A percentile compares a stretch with the other conserved stretches of the same genome.
These are phyloP conservation scores for Petrocephalus zakoni DNA, from an alignment of 2,113 vertebrate species.

Conservation along the genomic window DNA sequence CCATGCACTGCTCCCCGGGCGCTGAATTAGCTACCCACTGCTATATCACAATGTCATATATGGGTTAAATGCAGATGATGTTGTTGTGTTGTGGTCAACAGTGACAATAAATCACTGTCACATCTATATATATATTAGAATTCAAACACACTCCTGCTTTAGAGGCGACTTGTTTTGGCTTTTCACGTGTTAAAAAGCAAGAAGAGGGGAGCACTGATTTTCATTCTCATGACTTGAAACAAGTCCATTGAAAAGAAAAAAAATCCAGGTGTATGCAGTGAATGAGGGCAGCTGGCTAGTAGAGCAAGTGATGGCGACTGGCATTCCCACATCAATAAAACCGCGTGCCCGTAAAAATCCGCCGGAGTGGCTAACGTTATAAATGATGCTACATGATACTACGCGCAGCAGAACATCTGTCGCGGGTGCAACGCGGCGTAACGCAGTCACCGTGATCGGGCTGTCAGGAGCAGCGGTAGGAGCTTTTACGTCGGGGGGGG, in stretches of 20 bases:
- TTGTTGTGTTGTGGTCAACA: no score
- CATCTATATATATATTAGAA: no score
- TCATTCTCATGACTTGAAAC: neutral
- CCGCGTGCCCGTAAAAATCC: neutral
- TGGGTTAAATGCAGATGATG: no score
- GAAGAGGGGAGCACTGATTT: neutral
- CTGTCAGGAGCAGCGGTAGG: neutral
- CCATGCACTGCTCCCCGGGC: no score
- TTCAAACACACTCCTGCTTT: neutral
- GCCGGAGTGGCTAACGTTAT: neutral
- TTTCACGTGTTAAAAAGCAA: neutral
- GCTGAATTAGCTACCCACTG: no score
- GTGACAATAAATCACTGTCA: no score
- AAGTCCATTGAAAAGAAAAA: neutral
- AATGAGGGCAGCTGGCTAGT: neutral
- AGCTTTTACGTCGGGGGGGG: neutral
- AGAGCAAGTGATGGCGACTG: neutral
- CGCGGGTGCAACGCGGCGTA: neutral
- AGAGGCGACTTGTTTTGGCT: neutral
- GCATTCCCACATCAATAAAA: neutral
- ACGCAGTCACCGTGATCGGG: neutral
- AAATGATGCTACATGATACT: neutral
- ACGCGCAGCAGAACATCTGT: neutral
- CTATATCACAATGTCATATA: no score
- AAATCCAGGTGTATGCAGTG: neutral